Evolutionary conservation across 2,113 vertebrate genomes (phyloP), one percentile per base, ranked within the genome.

Genomic region (Corythaixoides concolor): DNA sequence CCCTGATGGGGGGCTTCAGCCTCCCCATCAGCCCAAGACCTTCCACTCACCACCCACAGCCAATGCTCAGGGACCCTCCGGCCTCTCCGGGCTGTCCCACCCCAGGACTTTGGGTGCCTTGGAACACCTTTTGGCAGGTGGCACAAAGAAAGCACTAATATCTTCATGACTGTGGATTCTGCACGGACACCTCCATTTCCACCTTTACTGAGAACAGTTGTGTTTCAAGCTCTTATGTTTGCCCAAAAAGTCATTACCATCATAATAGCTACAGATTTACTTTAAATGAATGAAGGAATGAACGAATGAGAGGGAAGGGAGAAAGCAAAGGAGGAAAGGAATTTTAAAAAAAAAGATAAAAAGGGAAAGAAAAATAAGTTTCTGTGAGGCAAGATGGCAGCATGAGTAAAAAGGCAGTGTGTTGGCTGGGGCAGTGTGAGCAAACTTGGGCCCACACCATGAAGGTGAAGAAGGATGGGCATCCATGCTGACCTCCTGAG

Each of bases 361-460:
- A 32, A 32, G 8, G 28, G 4, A 27, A 15, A 60, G 6, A 17
- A 27, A n/a, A 27, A 53, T 21, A n/a, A 19, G 35, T 33, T 78
- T 56, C 53, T 35, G 41, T 49, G 45, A 52, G 52, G 37, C 33
- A 74, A 63, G 43, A 41, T 37, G 45, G 69, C 74, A 85, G 45
- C 49, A 26, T 33, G 20, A 56, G 2, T 11, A 28, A 23, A 56
- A 62, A 24, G 24, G 27, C 23, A 41, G 24, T 2, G 3, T 2
- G 6, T n/a, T 43, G 37, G 22, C 9, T 68, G 10, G 9, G 30
- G 22, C 23, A 59, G 24, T 30, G 12, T 23, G 28, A 58, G 24
- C 26, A 16, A 14, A 41, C 8, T 3, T 1, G 1, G 47, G 28
- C 1, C 3, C 37, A 7, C 4, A 1, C 39, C 15, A 1, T 8